Evolutionary conservation across 2,113 vertebrate genomes (phyloP), one percentile per base, ranked within the genome.

Genomic region (Amia ocellicauda): DNA sequence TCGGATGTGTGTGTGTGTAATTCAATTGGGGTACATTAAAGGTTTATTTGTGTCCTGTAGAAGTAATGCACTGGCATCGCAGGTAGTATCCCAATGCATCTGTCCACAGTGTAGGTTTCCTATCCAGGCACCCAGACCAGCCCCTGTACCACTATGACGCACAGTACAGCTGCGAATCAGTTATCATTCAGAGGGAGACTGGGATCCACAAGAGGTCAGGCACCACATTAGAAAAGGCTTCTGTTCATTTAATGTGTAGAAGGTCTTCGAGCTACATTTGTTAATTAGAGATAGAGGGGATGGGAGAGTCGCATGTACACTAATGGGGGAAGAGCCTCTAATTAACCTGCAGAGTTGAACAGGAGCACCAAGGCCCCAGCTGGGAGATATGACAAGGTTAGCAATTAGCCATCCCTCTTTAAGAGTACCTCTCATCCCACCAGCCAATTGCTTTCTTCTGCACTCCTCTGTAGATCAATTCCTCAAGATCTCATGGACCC

Each of bases 261-360:
- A 67, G 74, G 68, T 70, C 68, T 67, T 17, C 41, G 65, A 73
- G 61, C 68, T 58, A 51, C 57, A 62, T 63, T 65, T 63, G 65
- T 74, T 74, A 73, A 73, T 59, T 73, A 61, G 31, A 62, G 60
- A 51, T 53, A 23, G 54, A 31, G 57, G 58, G 47, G 66, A 36
- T 22, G 36, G 23, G 20, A 28, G 71, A 61, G 56, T 23, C 27
- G 11, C 57, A n/a, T 57, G 62, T 56, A 45, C 53, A 24, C 31
- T 61, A 68, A 72, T 26, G 41, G 64, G 52, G 45, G 36, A 50
- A 53, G 22, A 55, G 57, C 49, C 42, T 59, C 36, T 69, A 45
- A 67, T 67, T 61, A 67, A 27, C 29, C 49, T 9, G 10, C 58
- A 45, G 14, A 8, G 53, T n/a, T 29, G 53, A n/a, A 14, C 1